phyloP scores from a whole-genome alignment of 2,888 invertebrate species.

The Calliphora vomitoria region DNA sequence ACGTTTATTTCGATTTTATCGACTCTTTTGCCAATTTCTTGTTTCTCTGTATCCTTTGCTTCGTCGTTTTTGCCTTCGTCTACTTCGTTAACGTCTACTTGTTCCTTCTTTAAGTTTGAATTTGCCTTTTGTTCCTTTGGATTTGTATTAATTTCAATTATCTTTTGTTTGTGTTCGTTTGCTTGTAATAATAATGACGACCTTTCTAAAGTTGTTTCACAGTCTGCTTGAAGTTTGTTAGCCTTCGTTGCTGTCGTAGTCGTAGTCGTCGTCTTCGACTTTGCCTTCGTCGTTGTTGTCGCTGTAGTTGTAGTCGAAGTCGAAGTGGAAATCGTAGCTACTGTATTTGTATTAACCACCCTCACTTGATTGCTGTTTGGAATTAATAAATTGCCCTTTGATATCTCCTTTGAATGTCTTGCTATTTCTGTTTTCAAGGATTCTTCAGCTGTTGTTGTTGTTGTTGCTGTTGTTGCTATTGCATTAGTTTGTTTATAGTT shows the following conservation, averaged over 20 bases:
- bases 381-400: constrained; percentile 49
- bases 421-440: constrained; percentile 68
- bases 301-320: constrained; percentile 24
- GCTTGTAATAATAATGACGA: constrained; percentile 58
- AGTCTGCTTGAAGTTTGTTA: constrained; percentile 73
- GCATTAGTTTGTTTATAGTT: constrained; percentile 64
- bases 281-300: constrained; percentile 21
- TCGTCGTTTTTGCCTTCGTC: neutral
- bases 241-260: constrained; percentile 58
- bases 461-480: constrained; percentile 49
- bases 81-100: constrained; percentile 19
- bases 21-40: constrained; percentile 28
- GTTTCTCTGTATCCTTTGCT: constrained; percentile 26
- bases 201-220: constrained; percentile 73
- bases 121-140: constrained; percentile 22
- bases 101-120: constrained; percentile 42
- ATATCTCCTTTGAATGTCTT: constrained; percentile 59
- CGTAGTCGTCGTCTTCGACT: constrained; percentile 29
- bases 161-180: constrained; percentile 43
- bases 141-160: constrained; percentile 58
- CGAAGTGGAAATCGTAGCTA: neutral
- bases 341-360: constrained; percentile 23
- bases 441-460: constrained; percentile 45
- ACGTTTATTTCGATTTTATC: constrained; percentile 24
- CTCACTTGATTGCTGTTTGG: constrained; percentile 26